Percentiles rank a stretch among this genome's conserved stretches.
Evolutionary conservation across 1,140 invertebrate species (phyloP).

Genomic region (Potamilus streckersoni): DNA sequence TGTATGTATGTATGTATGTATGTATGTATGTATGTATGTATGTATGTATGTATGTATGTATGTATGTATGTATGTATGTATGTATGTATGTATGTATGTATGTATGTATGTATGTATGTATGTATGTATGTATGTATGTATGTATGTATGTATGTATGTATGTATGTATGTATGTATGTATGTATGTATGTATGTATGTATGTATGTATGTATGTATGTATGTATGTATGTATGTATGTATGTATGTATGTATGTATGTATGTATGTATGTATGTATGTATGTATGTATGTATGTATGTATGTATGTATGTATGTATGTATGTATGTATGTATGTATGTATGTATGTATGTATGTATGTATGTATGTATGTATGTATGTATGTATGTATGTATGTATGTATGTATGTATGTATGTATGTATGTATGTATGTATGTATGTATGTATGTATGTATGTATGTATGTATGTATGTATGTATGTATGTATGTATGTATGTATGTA

Average conservation of each 20-base stretch:
- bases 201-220: constrained; percentile 2
- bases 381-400: too few species aligned
- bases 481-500: too few species aligned
- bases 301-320: too few species aligned
- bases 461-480: too few species aligned
- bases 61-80: constrained; percentile 1
- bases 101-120: background rate
- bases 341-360: too few species aligned
- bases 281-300: too few species aligned
- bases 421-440: too few species aligned
- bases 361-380: too few species aligned
- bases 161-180: background rate
- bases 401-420: too few species aligned
- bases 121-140: background rate
- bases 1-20: background rate
- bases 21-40: constrained; percentile 2
- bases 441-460: too few species aligned
- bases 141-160: background rate
- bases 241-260: constrained; percentile 1
- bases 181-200: background rate
- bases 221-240: background rate
- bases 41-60: background rate
- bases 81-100: background rate
- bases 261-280: too few species aligned
- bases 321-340: too few species aligned